phyloP scores from a whole-genome alignment of 2,888 invertebrate genomes.

The Nipponacmea schrenckii region DNA sequence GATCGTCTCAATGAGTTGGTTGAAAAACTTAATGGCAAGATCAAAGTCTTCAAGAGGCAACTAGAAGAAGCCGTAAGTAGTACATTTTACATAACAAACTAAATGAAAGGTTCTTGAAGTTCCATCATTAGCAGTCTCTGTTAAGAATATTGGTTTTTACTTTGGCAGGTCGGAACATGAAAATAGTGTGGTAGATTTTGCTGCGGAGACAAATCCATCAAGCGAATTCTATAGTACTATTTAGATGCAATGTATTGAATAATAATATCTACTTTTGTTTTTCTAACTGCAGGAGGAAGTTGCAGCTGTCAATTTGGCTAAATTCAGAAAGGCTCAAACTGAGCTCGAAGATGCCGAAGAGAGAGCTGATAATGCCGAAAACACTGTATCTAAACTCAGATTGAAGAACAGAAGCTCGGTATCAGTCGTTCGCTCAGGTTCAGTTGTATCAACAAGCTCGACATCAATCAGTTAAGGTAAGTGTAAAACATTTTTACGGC shows the following conservation, averaged over 20 bases:
- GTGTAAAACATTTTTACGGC: too few relatives aligned
- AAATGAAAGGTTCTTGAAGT: too few relatives aligned
- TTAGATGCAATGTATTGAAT: too few relatives aligned
- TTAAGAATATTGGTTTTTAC: too few relatives aligned
- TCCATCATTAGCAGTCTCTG: too few relatives aligned
- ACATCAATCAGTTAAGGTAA: not conserved
- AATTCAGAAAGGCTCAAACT: conserved; percentile 65
- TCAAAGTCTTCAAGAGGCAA: conserved; percentile 99
- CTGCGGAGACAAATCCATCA: too few relatives aligned
- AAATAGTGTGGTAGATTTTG: too few relatives aligned
- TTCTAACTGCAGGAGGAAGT: conserved; percentile 49
- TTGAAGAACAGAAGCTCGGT: conserved; percentile 35
- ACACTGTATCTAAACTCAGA: conserved; percentile 62
- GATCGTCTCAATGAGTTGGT: conserved; percentile 98
- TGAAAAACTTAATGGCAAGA: conserved; percentile 95
- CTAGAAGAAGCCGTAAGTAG: conserved; percentile 88
- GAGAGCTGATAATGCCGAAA: conserved; percentile 66
- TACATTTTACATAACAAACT: not conserved
- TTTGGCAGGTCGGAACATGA: too few relatives aligned
- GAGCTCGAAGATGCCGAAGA: conserved; percentile 67
- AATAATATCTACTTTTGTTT: too few relatives aligned
- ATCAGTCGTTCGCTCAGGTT: not conserved
- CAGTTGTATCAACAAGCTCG: not conserved
- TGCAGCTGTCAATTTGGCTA: conserved; percentile 65
- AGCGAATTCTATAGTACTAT: too few relatives aligned